Evolutionary conservation across 2,797 vertebrate species (phyloP).

Genomic region (Podargus strigoides): DNA sequence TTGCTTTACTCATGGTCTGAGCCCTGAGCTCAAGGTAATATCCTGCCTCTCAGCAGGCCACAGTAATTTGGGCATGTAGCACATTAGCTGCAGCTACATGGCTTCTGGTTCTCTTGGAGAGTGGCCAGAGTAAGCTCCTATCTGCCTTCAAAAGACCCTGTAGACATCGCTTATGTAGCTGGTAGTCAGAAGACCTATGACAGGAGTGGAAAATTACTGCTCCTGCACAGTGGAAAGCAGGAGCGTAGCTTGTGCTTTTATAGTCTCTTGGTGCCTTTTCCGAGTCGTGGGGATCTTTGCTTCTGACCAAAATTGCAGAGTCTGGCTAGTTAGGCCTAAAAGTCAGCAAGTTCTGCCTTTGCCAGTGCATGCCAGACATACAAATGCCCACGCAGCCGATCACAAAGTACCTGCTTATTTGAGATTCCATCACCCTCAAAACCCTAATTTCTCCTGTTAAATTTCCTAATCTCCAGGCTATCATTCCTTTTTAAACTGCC

Average conservation of each 20-base stretch:
- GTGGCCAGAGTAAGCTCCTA: slow-evolving; percentile 50
- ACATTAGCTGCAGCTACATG: slow-evolving; percentile 56
- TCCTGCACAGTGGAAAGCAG: slow-evolving; percentile 4
- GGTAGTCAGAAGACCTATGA: slow-evolving; percentile 37
- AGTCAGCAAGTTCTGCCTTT: not conserved
- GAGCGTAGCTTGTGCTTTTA: not conserved
- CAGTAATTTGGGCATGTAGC: slow-evolving; percentile 56
- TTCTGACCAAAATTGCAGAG: not conserved
- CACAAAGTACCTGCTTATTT: not conserved
- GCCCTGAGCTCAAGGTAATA: slow-evolving; percentile 42
- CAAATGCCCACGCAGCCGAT: not conserved
- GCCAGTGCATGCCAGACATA: not conserved
- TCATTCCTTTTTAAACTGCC: slow-evolving; percentile 39
- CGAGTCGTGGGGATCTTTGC: not conserved
- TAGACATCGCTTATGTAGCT: slow-evolving; percentile 43
- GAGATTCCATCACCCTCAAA: not conserved
- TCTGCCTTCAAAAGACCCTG: slow-evolving; percentile 57
- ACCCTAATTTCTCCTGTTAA: not conserved
- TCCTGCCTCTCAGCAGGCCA: slow-evolving; percentile 65
- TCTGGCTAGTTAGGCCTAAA: not conserved
- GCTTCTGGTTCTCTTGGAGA: slow-evolving; percentile 60
- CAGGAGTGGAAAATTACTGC: slow-evolving; percentile 61
- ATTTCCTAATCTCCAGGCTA: slow-evolving; percentile 40
- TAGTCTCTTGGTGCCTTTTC: not conserved
- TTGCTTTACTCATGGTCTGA: not conserved